Conservation (phyloP, 1,140 invertebrate genomes). For the Acyrthosiphon pisum region DNA sequence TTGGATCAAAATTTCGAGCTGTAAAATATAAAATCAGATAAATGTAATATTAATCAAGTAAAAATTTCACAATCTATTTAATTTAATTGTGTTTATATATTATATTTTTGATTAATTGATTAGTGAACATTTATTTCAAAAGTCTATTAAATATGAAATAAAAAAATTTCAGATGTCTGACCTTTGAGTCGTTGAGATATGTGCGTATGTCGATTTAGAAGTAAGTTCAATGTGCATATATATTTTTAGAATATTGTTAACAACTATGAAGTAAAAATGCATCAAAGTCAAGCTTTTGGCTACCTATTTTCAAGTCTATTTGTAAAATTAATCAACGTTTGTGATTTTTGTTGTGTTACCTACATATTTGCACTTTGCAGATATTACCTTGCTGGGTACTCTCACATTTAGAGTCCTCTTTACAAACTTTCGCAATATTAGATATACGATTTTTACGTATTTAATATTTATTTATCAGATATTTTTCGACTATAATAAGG, state of each 20-base stretch:
- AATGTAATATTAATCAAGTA: constrained; percentile 36
- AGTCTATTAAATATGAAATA: neutral
- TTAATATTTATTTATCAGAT: neutral
- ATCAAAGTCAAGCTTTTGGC: neutral
- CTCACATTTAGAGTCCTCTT: too few relatives aligned
- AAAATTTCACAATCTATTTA: neutral
- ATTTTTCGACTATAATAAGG: neutral
- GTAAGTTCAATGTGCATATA: neutral
- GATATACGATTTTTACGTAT: neutral
- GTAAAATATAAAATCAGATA: constrained; percentile 63
- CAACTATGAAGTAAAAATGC: neutral
- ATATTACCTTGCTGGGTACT: too few relatives aligned
- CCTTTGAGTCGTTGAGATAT: too few relatives aligned
- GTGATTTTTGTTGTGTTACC: too few relatives aligned
- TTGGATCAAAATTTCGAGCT: constrained; percentile 83
- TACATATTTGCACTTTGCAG: too few relatives aligned
- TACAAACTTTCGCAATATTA: neutral
- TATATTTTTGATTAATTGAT: neutral
- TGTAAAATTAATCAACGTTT: too few relatives aligned
- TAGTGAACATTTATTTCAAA: neutral
- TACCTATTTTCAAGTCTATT: neutral
- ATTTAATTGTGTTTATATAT: neutral
- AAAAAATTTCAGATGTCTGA: neutral
- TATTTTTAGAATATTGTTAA: neutral
- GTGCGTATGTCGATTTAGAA: too few relatives aligned